Base-by-base conservation (phyloP, 2,113 vertebrate species). In the Erinaceus europaeus region DNA sequence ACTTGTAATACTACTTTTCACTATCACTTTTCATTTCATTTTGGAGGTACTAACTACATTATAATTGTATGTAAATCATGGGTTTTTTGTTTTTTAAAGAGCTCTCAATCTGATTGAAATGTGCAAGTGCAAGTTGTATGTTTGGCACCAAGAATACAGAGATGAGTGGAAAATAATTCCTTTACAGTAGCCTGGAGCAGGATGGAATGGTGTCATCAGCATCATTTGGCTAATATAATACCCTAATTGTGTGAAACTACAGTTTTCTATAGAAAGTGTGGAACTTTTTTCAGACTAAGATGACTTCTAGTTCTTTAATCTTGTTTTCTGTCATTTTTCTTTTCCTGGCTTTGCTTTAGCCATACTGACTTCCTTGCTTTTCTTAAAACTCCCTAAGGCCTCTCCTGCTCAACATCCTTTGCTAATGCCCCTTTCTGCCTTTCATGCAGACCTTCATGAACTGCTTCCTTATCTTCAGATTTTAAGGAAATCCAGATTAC, bases 401-500 rank as follows among this genome's bases (percentile, higher is more conserved):
- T 81, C 20, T 90, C 7, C 9, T 93, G 44, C 38, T 32, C 29
- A 17, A 65, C 15, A 27, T 62, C 20, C 18, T 86, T 73, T 79
- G 55, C 32, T 65, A 59, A 2, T 72, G 32, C 50, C 6, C 17
- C 42, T 57, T 68, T 59, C 50, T 1, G 1, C n/a, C 89, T 80
- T 79, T 50, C 18, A 77, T 12, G 84, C 10, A 86, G 17, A 32
- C 34, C 36, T 65, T 87, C 36, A 72, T 82, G 55, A 64, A 14
- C 20, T 86, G 27, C 20, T 75, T 36, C 36, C 27, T 82, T 88
- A 55, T 38, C 48, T 90, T 87, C 8, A 68, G 52, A 48, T 78
- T 91, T 91, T 65, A 67, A 84, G 29, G 38, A 78, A 64, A 25
- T 88, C n/a, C 23, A 77, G 32, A 29, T 91, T 78, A 79, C 17